Conservation (phyloP, 1,140 invertebrate species). For the Diorhabda sublineata region DNA sequence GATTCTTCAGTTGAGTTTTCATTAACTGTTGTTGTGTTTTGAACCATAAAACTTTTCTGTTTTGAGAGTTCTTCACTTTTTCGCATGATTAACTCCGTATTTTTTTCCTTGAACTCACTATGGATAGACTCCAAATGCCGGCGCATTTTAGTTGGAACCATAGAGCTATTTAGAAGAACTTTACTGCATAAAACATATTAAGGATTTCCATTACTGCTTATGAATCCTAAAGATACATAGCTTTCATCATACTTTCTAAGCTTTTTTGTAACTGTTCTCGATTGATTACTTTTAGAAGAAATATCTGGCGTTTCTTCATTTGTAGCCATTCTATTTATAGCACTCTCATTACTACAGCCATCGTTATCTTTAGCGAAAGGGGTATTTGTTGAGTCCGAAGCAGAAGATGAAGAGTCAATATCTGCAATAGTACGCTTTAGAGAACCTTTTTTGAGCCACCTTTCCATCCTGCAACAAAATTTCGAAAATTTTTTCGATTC, state of each 20-base stretch:
- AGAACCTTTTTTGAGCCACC: background rate
- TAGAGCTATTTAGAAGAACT: conserved; percentile 23
- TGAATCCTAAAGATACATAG: background rate
- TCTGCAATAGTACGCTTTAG: too few species aligned
- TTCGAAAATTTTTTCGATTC: background rate
- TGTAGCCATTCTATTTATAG: too few species aligned
- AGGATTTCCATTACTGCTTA: background rate
- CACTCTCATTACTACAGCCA: background rate
- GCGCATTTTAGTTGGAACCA: conserved; percentile 18
- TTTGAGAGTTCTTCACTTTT: conserved; percentile 16
- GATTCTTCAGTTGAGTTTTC: conserved; percentile 24
- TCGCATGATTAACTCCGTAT: conserved; percentile 11
- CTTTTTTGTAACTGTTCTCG: background rate
- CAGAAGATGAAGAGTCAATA: background rate
- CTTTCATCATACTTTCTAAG: conserved; percentile 3
- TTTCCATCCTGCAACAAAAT: background rate
- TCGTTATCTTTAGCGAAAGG: background rate
- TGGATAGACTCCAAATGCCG: conserved; percentile 6
- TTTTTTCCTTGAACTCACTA: conserved; percentile 17
- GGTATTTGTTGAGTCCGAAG: background rate
- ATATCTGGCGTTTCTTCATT: too few species aligned
- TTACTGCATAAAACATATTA: conserved; percentile 15
- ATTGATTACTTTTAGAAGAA: background rate
- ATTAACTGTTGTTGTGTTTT: conserved; percentile 18
- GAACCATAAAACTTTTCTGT: conserved; percentile 17